phyloP scores from a whole-genome alignment of 1,140 invertebrate species.

The Drosophila aff. region DNA sequence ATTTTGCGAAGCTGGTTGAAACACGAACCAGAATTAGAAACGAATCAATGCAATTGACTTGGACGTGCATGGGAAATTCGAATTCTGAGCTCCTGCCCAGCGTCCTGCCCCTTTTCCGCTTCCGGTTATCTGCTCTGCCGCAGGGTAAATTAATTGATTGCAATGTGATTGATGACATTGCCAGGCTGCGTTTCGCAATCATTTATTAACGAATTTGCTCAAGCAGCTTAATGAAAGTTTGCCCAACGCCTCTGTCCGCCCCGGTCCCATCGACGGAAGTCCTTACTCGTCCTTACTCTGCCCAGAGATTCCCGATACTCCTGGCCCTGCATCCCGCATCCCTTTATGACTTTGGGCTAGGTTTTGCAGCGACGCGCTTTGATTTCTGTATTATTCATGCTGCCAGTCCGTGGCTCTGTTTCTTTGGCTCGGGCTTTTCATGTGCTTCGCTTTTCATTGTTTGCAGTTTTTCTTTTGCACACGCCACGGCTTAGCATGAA shows the following conservation, averaged over 20 bases:
- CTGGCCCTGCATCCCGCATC: conserved; percentile 1
- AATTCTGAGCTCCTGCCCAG: conserved; percentile 13
- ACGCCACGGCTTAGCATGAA: conserved; percentile 76
- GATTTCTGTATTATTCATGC: conserved; percentile 78
- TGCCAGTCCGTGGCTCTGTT: conserved; percentile 34
- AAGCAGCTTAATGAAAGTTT: conserved; percentile 76
- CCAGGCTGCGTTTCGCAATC: conserved; percentile 67
- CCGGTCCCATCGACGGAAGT: neutral
- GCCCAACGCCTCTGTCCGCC: conserved; percentile 27
- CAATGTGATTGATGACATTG: conserved; percentile 79
- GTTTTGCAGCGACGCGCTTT: conserved; percentile 65
- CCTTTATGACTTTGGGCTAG: conserved; percentile 52
- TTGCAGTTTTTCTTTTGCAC: conserved; percentile 76
- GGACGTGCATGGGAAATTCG: conserved; percentile 68
- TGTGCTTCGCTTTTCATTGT: conserved; percentile 67
- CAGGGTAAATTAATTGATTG: conserved; percentile 73
- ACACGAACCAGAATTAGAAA: conserved; percentile 54
- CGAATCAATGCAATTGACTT: conserved; percentile 72
- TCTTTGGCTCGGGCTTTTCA: conserved; percentile 60
- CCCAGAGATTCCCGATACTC: conserved; percentile 8
- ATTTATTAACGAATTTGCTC: conserved; percentile 75
- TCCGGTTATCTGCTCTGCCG: conserved; percentile 26
- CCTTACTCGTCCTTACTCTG: conserved; percentile 1
- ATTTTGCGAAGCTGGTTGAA: conserved; percentile 53
- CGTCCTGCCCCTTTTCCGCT: conserved; percentile 1